A percentile compares a stretch with the other conserved stretches of the same genome.
Evolutionary conservation across 2,797 vertebrate genomes (phyloP).

Genomic region (Sandelia bainsii): DNA sequence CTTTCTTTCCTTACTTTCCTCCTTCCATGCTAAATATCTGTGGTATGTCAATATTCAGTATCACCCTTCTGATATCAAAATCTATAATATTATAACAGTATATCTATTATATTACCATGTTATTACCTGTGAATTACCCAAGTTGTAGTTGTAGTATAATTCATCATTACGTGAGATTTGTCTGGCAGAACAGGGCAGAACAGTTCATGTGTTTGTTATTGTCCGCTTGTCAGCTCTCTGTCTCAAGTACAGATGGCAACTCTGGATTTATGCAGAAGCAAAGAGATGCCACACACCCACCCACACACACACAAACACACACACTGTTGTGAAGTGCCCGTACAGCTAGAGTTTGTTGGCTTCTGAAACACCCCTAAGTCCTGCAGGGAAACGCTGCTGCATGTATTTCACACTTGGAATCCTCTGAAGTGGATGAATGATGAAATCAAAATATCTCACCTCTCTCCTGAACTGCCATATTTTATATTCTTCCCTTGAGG

Average conservation of each 20-base stretch:
- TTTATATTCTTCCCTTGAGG: neutral
- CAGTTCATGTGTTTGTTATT: constrained; percentile 35
- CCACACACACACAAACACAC: constrained; percentile 3
- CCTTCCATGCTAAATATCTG: neutral
- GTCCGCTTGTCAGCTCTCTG: constrained; percentile 44
- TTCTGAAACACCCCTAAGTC: neutral
- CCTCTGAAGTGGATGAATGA: neutral
- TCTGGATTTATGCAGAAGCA: constrained; percentile 61
- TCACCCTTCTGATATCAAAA: too few species aligned
- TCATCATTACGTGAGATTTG: constrained; percentile 22
- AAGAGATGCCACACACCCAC: constrained; percentile 20
- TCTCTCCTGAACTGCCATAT: constrained; percentile 6
- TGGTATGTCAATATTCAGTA: neutral
- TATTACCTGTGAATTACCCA: constrained; percentile 10
- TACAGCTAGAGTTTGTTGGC: constrained; percentile 16
- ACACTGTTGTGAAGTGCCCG: constrained; percentile 3
- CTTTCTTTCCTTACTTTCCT: neutral
- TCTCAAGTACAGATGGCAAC: constrained; percentile 61
- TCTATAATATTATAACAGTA: neutral
- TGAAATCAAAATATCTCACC: constrained; percentile 9
- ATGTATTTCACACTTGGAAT: constrained; percentile 4
- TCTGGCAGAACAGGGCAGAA: constrained; percentile 37
- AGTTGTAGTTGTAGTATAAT: constrained; percentile 1
- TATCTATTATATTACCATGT: neutral
- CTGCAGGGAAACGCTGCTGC: neutral